A percentile compares a stretch with the other conserved stretches of the same genome.
phyloP scores from a whole-genome alignment of 2,797 vertebrate species.

The Xiphophorus birchmanni region DNA sequence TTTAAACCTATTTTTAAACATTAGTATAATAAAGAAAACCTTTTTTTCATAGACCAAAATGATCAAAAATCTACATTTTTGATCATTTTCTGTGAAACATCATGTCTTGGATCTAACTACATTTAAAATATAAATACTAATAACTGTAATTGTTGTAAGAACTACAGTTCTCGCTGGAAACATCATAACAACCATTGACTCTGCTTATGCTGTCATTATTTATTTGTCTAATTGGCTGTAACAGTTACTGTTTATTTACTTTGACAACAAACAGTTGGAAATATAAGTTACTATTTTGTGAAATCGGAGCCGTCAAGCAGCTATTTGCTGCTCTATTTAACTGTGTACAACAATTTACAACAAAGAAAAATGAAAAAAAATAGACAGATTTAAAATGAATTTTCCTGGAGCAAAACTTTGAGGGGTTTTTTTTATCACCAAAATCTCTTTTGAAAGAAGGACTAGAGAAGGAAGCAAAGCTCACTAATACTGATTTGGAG shows the following conservation, averaged over 20 bases:
- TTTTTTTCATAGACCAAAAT: background rate
- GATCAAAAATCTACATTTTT: background rate
- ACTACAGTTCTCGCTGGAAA: background rate
- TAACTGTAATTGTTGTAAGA: background rate
- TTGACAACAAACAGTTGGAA: background rate
- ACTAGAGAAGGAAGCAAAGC: slow-evolving; percentile 6
- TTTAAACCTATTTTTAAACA: background rate
- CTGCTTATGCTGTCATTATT: background rate
- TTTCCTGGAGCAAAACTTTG: slow-evolving; percentile 13
- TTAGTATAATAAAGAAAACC: background rate
- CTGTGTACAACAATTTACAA: background rate
- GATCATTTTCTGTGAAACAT: background rate
- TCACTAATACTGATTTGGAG: background rate
- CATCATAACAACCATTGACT: background rate
- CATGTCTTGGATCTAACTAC: background rate
- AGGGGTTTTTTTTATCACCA: slow-evolving; percentile 8
- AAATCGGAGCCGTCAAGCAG: background rate
- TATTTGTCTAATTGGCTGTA: background rate
- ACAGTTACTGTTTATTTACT: background rate
- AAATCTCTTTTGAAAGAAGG: slow-evolving; percentile 20
- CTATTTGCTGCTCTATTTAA: background rate
- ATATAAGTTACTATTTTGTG: background rate
- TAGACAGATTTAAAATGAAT: background rate
- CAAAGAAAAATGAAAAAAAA: too few species aligned
- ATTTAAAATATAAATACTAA: background rate